Base-by-base conservation (phyloP, 2,113 vertebrate genomes). In the Callaeas wilsoni region DNA sequence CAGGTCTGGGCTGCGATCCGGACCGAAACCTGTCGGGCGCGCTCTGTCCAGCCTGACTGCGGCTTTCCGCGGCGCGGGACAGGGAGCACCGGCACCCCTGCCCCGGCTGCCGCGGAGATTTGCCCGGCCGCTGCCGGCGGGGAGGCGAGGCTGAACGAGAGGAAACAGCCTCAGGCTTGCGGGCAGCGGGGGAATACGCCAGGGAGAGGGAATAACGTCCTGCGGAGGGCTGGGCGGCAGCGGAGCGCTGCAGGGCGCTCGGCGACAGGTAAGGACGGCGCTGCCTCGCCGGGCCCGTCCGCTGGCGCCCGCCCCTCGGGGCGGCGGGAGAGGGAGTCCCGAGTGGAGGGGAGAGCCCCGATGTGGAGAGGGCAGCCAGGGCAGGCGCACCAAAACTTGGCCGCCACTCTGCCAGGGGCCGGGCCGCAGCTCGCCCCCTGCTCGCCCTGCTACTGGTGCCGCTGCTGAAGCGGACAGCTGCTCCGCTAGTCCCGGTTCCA, bases 241-340 rank as follows among this genome's bases (percentile, higher is more conserved):
- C 33, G 79, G 19, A 49, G 70, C 60, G 53, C 86, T 19, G 64
- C 89, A 55, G 46, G 64, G 82, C 89, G 37, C 60, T 46, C 71
- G 63, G 82, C 59, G 26, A 71, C 84, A 94, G 93, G 95, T 95
- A 95, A 93, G 91, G 73, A 81, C 60, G 56, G 86, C 46, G 21
- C 89, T 78, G 69, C 41, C 44, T 41, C 32, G 7, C 37, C 46
- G 60, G 70, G 60, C 41, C 84, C 35, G 30, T 78, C 78, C 55
- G 41, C 55, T 64, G 50, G 33, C 12, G 16, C 71, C 60, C 41
- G 44, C 37, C 56, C 60, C 76, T 52, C 15, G 57, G n/a, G 67
- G 29, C 47, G 52, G 32, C 22, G 52, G 49, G 59, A 76, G 7
- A 39, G 26, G 44, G 63, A 55, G 12, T 75, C 55, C 64, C 14